Percentiles rank a stretch among this genome's conserved stretches.
These are phyloP conservation scores for Andrena hattorfiana DNA, from an alignment of 2,888 invertebrate species.

Conservation along the genomic window DNA sequence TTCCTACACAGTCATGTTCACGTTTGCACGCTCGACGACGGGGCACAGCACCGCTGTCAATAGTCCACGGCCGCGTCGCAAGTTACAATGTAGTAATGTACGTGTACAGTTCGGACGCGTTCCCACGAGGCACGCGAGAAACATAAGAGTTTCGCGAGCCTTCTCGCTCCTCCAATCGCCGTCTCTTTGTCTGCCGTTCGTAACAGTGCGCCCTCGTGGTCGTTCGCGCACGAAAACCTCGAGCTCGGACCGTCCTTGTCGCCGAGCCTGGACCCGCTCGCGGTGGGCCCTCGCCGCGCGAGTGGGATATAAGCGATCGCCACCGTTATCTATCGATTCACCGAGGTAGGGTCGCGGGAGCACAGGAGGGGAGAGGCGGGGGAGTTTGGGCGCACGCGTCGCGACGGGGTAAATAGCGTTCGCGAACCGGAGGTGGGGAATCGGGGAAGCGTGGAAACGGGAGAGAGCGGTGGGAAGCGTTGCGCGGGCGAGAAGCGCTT, in stretches of 20 bases:
- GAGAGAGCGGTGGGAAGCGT: no score
- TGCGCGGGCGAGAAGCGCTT: not conserved
- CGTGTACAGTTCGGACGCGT: not conserved
- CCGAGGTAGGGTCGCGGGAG: not conserved
- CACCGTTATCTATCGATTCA: conserved; percentile 20
- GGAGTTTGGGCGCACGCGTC: conserved; percentile 54
- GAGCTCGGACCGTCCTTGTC: not conserved
- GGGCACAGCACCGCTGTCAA: not conserved
- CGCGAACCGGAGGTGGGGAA: not conserved
- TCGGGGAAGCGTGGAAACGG: not conserved
- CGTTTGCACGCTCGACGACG: not conserved
- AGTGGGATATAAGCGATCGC: not conserved
- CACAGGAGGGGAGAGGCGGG: not conserved
- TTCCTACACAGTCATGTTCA: conserved; percentile 8
- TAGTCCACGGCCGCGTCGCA: not conserved
- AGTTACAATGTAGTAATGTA: conserved; percentile 28
- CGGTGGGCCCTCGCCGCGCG: not conserved
- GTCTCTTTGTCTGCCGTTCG: conserved; percentile 14
- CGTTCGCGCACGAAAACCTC: conserved; percentile 7
- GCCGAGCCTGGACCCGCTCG: conserved; percentile 1
- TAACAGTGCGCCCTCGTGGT: conserved; percentile 37
- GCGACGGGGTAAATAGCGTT: conserved; percentile 40
- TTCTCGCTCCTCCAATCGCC: conserved; percentile 24
- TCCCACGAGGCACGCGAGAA: conserved; percentile 35
- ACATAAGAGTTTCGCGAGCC: conserved; percentile 51